A percentile compares a stretch with the other conserved stretches of the same genome.
Evolutionary conservation across 2,797 vertebrate species (phyloP).

Genomic region (Takifugu ocellatus): DNA sequence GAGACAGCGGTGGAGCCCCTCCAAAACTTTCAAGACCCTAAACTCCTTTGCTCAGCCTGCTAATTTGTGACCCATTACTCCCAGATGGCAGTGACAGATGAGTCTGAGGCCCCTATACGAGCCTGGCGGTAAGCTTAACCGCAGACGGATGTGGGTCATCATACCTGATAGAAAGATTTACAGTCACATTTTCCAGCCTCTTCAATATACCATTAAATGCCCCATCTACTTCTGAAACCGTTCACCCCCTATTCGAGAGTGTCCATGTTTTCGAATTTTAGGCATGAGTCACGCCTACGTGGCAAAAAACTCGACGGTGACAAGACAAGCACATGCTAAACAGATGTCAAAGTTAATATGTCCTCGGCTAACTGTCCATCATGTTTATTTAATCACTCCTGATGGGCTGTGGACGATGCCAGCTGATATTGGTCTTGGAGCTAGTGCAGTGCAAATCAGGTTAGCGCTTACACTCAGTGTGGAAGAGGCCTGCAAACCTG

Average conservation of each 20-base stretch:
- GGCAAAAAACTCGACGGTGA: conserved; percentile 3
- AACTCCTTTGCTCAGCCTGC: conserved; percentile 29
- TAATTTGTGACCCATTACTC: conserved; percentile 43
- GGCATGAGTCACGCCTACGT: neutral
- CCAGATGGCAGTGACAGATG: conserved; percentile 44
- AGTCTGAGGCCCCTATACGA: conserved; percentile 31
- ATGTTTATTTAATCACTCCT: conserved; percentile 70
- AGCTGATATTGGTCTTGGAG: conserved; percentile 65
- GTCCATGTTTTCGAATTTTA: neutral
- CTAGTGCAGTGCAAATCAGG: conserved; percentile 67
- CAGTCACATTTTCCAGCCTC: conserved; percentile 16
- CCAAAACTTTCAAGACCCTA: conserved; percentile 26
- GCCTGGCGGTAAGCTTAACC: conserved; percentile 24
- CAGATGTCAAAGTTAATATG: conserved; percentile 47
- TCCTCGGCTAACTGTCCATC: conserved; percentile 56
- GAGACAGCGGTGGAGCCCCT: conserved; percentile 28
- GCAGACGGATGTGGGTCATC: conserved; percentile 30
- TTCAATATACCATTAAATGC: neutral
- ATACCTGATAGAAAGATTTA: conserved; percentile 23
- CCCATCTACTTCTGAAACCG: neutral
- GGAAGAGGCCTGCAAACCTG: conserved; percentile 63
- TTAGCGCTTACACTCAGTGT: conserved; percentile 68
- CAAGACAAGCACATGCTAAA: conserved; percentile 28
- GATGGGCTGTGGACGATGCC: conserved; percentile 55
- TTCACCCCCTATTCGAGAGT: neutral